A percentile compares a stretch with the other conserved stretches of the same genome.
Conservation (phyloP, 1,140 invertebrate species). For the Drosophila lacertosa region DNA sequence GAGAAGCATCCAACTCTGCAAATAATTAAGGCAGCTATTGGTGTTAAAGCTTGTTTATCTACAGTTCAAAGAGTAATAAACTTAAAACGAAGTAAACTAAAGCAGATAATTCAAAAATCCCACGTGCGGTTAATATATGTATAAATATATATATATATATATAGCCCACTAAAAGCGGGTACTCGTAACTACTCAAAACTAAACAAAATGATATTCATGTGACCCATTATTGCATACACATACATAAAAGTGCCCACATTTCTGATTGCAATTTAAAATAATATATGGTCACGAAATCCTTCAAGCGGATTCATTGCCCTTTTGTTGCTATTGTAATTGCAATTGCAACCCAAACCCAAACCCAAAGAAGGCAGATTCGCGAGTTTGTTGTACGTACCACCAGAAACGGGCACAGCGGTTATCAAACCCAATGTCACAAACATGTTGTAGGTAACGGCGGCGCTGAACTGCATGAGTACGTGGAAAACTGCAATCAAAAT, state of each 20-base stretch:
- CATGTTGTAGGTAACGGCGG: slow-evolving; percentile 95
- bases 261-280: slow-evolving; percentile 61
- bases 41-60: too few relatives aligned
- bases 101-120: too few relatives aligned
- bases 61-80: too few relatives aligned
- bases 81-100: too few relatives aligned
- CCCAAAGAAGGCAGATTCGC: slow-evolving; percentile 1
- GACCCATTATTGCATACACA: slow-evolving; percentile 1
- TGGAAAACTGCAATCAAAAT: slow-evolving; percentile 91
- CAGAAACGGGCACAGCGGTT: slow-evolving; percentile 95
- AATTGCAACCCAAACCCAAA: neutral
- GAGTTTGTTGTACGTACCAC: slow-evolving; percentile 87
- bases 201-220: neutral
- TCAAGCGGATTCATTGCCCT: slow-evolving; percentile 10
- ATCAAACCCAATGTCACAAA: slow-evolving; percentile 96
- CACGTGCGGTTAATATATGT: too few relatives aligned
- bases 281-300: slow-evolving; percentile 56
- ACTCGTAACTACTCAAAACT: neutral
- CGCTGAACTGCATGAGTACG: slow-evolving; percentile 95
- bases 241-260: slow-evolving; percentile 23
- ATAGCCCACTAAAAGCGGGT: too few relatives aligned
- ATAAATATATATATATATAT: too few relatives aligned
- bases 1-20: too few relatives aligned
- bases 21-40: too few relatives aligned
- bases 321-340: slow-evolving; percentile 9